Evolutionary conservation across 2,113 vertebrate species (phyloP).

Genomic region (Emydura subglobosa): DNA sequence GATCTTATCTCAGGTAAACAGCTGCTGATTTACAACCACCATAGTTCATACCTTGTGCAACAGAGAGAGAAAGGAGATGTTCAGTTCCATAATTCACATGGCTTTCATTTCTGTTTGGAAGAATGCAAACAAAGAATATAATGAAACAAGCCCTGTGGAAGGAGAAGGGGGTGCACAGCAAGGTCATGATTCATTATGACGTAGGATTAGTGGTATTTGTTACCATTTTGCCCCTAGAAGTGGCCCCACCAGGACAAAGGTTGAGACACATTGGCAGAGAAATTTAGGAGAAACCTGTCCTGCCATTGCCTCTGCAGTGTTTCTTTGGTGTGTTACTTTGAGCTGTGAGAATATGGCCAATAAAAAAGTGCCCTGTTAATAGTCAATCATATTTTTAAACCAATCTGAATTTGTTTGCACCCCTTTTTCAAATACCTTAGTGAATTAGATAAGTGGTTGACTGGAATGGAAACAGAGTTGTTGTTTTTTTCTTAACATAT

Average conservation of each 20-base stretch:
- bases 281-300: not conserved
- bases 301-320: not conserved
- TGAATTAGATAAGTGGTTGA: not conserved
- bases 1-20: not conserved
- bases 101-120: not conserved
- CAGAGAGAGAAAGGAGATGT: fast-evolving
- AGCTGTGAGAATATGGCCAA: not conserved
- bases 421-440: not conserved
- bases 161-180: not conserved
- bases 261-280: not conserved
- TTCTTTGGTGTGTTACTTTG: not conserved
- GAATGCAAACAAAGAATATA: not conserved
- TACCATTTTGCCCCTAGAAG: not conserved
- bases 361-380: not conserved
- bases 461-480: not conserved
- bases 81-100: not conserved
- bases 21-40: not conserved
- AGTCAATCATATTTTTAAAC: not conserved
- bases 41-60: not conserved
- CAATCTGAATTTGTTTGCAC: not conserved
- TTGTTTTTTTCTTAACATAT: not conserved
- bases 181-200: not conserved
- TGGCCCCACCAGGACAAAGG: not conserved
- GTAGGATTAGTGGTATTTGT: not conserved
- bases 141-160: fast-evolving